Evolutionary conservation across 2,797 vertebrate genomes (phyloP).

Genomic region (Sebastes melanostomus): DNA sequence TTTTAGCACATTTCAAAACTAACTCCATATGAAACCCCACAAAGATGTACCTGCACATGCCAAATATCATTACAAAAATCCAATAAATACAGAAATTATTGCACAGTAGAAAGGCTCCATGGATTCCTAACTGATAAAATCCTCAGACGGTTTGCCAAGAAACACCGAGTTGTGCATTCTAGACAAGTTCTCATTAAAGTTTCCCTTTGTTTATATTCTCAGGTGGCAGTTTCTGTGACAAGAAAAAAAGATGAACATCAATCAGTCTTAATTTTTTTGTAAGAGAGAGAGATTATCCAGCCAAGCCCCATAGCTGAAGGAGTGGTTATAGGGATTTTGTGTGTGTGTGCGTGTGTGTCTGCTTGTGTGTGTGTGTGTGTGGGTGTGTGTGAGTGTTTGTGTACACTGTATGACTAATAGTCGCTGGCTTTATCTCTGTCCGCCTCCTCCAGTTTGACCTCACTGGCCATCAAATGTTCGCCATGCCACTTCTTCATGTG

Average conservation of each 20-base stretch:
- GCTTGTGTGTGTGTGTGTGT: not conserved
- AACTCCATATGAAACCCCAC: conserved; percentile 84
- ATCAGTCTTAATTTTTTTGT: conserved; percentile 82
- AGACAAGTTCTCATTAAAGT: conserved; percentile 86
- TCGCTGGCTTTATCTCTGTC: conserved; percentile 92
- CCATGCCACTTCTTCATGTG: conserved; percentile 99
- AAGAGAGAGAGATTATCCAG: conserved; percentile 81
- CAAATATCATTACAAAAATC: conserved; percentile 97
- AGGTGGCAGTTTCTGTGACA: conserved; percentile 90
- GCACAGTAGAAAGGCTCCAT: conserved; percentile 99
- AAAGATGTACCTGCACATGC: conserved; percentile 99
- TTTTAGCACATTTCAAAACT: conserved; percentile 86
- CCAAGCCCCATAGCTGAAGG: conserved; percentile 77
- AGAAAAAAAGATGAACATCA: conserved; percentile 79
- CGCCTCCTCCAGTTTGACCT: conserved; percentile 98
- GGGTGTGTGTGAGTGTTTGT: conserved; percentile 16
- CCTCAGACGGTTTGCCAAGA: conserved; percentile 89
- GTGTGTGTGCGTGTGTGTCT: conserved; percentile 10
- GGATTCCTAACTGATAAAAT: conserved; percentile 95
- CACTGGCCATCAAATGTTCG: conserved; percentile 98
- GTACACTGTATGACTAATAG: conserved; percentile 48
- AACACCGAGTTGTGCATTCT: conserved; percentile 86
- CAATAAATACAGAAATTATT: conserved; percentile 99
- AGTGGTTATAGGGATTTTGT: conserved; percentile 67
- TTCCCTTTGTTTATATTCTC: conserved; percentile 87